A percentile compares a stretch with the other conserved stretches of the same genome.
Evolutionary conservation across 2,113 vertebrate species (phyloP).

Genomic region (Callipepla squamata): DNA sequence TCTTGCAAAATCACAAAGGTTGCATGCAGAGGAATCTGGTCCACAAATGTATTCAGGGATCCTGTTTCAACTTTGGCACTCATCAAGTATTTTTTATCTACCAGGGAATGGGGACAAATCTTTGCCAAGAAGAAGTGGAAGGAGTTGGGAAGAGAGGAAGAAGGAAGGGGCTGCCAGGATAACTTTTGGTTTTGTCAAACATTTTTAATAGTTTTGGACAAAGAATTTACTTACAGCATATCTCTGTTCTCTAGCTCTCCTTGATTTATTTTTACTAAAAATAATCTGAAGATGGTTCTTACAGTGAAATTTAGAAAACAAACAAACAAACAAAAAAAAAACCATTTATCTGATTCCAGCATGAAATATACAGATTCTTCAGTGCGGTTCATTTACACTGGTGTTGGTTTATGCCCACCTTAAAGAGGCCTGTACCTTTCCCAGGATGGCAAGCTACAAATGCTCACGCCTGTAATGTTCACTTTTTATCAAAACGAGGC

Average conservation of each 20-base stretch:
- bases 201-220: not conserved
- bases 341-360: rapidly evolving
- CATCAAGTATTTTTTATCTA: slow-evolving; percentile 3
- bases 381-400: not conserved
- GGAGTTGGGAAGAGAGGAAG: not conserved
- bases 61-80: not conserved
- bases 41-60: slow-evolving; percentile 23
- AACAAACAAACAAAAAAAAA: rapidly evolving
- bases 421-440: not conserved
- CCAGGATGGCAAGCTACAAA: not conserved
- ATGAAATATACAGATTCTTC: not conserved
- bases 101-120: not conserved
- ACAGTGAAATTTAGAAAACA: not conserved
- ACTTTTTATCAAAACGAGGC: not conserved
- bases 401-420: not conserved
- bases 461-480: not conserved
- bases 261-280: slow-evolving; percentile 7
- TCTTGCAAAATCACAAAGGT: not conserved
- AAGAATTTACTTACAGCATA: not conserved
- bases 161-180: not conserved
- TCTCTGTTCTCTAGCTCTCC: not conserved
- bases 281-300: not conserved
- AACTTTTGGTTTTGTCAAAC: slow-evolving; percentile 2
- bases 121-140: slow-evolving; percentile 24
- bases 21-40: not conserved